A percentile compares a stretch with the other conserved stretches of the same genome.
These are phyloP conservation scores for Saturnia pavonia DNA, from an alignment of 2,888 invertebrate species.

Conservation along the genomic window DNA sequence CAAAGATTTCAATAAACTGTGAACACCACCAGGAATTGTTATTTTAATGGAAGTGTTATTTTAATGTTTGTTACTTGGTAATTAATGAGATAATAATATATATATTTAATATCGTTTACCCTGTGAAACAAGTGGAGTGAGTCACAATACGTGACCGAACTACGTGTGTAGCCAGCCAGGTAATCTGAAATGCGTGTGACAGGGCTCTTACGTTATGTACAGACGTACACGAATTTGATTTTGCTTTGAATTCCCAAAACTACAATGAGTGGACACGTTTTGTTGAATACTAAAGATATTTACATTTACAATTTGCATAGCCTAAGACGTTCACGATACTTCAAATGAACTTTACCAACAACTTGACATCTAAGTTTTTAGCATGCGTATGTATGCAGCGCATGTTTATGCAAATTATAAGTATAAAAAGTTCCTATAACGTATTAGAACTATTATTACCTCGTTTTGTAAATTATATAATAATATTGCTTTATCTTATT, in stretches of 20 bases:
- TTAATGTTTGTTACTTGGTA: background rate
- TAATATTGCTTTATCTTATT: too few relatives aligned
- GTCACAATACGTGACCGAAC: constrained; percentile 28
- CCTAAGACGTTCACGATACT: background rate
- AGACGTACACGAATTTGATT: constrained; percentile 57
- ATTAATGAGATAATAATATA: background rate
- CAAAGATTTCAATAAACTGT: too few relatives aligned
- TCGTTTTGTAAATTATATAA: background rate
- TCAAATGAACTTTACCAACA: background rate
- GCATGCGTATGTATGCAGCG: background rate
- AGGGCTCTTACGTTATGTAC: constrained; percentile 52
- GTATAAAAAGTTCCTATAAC: background rate
- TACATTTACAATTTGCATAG: constrained; percentile 2
- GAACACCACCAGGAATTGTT: background rate
- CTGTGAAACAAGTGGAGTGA: constrained; percentile 33
- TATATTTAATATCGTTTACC: constrained; percentile 24
- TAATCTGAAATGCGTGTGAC: constrained; percentile 56
- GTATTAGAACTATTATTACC: background rate
- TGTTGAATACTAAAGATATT: constrained; percentile 49
- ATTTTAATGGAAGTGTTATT: background rate
- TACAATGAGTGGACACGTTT: constrained; percentile 40
- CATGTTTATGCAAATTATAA: background rate
- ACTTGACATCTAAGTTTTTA: background rate
- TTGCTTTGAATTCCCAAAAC: constrained; percentile 53
- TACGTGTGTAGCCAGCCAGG: constrained; percentile 41